Percentiles rank a stretch among this genome's conserved stretches.
phyloP scores from a whole-genome alignment of 2,888 invertebrate species.

The Harpagoxenus sublaevis region DNA sequence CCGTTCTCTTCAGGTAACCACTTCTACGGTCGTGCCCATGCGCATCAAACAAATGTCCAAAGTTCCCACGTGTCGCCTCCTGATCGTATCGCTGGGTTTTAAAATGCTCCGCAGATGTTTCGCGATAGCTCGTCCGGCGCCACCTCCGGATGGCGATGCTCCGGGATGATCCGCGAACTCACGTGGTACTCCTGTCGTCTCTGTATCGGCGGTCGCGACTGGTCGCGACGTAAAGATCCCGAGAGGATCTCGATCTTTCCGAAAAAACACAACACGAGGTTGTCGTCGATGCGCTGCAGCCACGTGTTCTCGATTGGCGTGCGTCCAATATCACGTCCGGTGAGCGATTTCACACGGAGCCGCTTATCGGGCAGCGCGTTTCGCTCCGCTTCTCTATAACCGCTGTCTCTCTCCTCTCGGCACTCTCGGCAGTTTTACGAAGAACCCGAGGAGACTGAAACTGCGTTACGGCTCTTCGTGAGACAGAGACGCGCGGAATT shows the following conservation, averaged over 20 bases:
- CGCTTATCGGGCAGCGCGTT: no score
- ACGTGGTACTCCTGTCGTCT: not conserved
- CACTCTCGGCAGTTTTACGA: not conserved
- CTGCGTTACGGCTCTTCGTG: no score
- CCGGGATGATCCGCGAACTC: no score
- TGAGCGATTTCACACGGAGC: not conserved
- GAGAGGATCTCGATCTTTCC: not conserved
- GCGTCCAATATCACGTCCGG: not conserved
- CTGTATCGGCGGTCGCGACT: not conserved
- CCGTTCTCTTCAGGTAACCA: not conserved
- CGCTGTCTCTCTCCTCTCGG: no score
- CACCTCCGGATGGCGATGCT: no score
- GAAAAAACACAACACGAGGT: no score
- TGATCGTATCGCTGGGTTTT: no score
- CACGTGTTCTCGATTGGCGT: not conserved
- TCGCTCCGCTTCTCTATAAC: not conserved
- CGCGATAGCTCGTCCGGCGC: not conserved
- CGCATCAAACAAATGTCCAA: not conserved
- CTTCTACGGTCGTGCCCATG: conserved; percentile 5
- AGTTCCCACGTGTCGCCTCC: no score
- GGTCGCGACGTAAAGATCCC: not conserved
- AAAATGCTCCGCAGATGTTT: conserved; percentile 14
- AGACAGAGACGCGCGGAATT: not conserved
- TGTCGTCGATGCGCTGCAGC: not conserved
- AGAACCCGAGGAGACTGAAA: no score